Evolutionary conservation across 2,888 invertebrate species (phyloP).

Genomic region (Hypercompe scribonia): DNA sequence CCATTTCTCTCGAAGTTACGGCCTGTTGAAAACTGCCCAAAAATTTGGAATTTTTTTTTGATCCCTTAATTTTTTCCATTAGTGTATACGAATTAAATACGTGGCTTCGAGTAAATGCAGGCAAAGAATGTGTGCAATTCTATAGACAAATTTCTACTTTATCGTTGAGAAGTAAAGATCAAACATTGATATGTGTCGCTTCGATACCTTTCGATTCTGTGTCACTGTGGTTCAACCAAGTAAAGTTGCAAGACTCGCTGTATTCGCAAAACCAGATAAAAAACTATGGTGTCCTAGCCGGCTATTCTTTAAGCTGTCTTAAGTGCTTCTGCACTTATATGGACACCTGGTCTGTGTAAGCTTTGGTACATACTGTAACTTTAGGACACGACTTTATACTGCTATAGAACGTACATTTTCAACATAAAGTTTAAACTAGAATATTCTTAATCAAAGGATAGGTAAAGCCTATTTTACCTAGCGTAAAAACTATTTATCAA

Average conservation of each 20-base stretch:
- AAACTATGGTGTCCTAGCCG: background rate
- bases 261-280: background rate
- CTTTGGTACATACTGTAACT: background rate
- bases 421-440: background rate
- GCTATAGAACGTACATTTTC: background rate
- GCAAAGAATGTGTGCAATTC: background rate
- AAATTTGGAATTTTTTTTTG: no score
- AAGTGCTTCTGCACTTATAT: conserved; percentile 1
- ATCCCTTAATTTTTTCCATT: no score
- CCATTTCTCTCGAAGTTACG: no score
- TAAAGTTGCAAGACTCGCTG: background rate
- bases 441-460: background rate
- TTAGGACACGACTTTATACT: background rate
- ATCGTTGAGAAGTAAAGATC: background rate
- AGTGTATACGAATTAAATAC: no score
- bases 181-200: background rate
- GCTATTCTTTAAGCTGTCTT: background rate
- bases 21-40: no score
- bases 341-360: background rate
- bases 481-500: no score
- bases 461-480: background rate
- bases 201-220: background rate
- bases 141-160: background rate
- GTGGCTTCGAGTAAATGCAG: background rate
- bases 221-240: background rate